Base-by-base conservation (phyloP, 2,797 vertebrate genomes). In the Toxotes lorentzi region DNA sequence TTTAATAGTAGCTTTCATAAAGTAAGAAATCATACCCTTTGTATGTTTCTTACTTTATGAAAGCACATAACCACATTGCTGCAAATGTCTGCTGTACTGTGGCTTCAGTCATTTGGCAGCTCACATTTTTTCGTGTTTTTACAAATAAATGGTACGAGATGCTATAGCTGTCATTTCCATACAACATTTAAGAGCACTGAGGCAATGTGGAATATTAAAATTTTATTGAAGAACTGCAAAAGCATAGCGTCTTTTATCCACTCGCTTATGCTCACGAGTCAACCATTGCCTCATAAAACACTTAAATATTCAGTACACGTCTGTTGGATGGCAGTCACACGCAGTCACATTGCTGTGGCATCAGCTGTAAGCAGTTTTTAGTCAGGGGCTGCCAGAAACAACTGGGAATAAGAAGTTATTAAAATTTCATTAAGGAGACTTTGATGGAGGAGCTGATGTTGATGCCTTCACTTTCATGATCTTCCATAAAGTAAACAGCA, bases 361-460 rank as follows among this genome's bases (percentile, higher is more conserved):
- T 77, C 41, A 69, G 56, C 69, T 43, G 65, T 30, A 30, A 64
- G 47, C 32, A 53, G 57, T 56, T 58, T 78, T 72, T 41, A 61
- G 30, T 81, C 35, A 50, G 30, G 45, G 59, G 62, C 40, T 54
- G 35, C 57, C 1, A 21, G 41, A 73, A 81, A 70, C 70, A 57
- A 78, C 68, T 41, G 68, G 61, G 58, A 72, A 68, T 79, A 65
- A 35, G 51, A 81, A 43, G 57, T 35, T 50, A 75, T 83, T 83
- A 79, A 71, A 71, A 45, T 69, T 75, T 79, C 8, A 86, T 88
- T 54, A 76, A 53, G 72, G 56, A 83, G 64, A 70, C 23, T 72
- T 61, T 54, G 41, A 40, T 41, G 61, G 57, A 50, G 14, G 58
- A 62, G 68, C 60, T 60, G 64, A 19, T 66, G 66, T 76, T 60